Percentiles rank a stretch among this genome's conserved stretches.
These are phyloP conservation scores for Chionomys nivalis DNA, from an alignment of 2,113 vertebrate genomes.

Conservation along the genomic window DNA sequence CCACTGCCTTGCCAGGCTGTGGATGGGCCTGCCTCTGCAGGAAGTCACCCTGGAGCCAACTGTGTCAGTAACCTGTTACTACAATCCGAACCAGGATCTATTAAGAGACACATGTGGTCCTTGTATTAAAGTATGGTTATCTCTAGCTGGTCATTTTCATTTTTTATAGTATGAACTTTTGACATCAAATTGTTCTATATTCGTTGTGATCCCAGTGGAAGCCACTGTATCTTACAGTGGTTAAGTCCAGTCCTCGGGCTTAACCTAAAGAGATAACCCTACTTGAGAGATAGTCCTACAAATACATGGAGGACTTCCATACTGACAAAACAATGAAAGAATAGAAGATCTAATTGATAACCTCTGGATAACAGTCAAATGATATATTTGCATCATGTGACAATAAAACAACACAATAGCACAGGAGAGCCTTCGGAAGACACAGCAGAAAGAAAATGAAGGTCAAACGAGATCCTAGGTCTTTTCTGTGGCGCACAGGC, in stretches of 20 bases:
- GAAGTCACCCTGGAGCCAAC: neutral
- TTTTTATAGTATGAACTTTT: constrained; percentile 16
- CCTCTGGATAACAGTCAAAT: neutral
- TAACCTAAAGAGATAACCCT: neutral
- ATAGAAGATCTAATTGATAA: constrained; percentile 27
- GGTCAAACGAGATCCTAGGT: neutral
- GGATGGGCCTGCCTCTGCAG: neutral
- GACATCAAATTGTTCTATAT: neutral
- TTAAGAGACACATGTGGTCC: neutral
- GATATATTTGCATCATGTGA: neutral
- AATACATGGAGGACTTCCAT: neutral
- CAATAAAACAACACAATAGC: neutral
- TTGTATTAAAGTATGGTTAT: neutral
- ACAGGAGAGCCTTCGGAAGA: neutral
- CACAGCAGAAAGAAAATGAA: neutral
- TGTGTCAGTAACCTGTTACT: neutral
- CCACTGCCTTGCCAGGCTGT: neutral
- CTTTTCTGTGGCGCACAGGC: neutral
- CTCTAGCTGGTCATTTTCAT: neutral
- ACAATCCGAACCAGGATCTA: neutral
- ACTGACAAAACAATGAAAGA: constrained; percentile 7
- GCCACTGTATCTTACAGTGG: neutral
- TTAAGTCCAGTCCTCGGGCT: neutral
- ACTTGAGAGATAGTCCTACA: neutral
- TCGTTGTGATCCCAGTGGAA: neutral